These are phyloP conservation scores for Oedothorax gibbosus DNA, from an alignment of 1,140 invertebrate genomes.

Conservation along the genomic window DNA sequence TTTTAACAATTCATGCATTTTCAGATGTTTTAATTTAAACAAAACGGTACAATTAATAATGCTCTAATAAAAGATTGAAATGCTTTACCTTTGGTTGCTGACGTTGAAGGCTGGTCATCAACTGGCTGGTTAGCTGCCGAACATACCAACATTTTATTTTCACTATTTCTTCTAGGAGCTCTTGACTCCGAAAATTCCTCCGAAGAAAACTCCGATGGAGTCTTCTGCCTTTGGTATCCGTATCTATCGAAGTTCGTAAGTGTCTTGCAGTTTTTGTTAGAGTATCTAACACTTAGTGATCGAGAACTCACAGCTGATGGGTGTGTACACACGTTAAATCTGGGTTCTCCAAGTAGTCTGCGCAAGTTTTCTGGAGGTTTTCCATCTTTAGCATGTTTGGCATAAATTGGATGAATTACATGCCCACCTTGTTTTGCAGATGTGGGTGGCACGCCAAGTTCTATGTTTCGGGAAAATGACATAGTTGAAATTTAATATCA, in stretches of 20 bases:
- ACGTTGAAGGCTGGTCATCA: background rate
- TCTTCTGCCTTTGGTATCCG: constrained; percentile 9
- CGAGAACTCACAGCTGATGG: background rate
- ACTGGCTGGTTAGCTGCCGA: background rate
- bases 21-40: too few species aligned
- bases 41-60: background rate
- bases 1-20: too few species aligned
- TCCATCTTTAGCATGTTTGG: constrained; percentile 4
- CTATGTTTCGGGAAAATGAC: constrained; percentile 1
- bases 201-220: background rate
- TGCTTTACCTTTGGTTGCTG: constrained; percentile 8
- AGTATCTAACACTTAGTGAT: background rate
- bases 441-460: background rate
- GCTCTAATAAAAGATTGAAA: background rate
- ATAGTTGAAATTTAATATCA: background rate
- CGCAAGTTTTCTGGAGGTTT: background rate
- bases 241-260: background rate
- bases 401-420: constrained; percentile 19
- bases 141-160: background rate
- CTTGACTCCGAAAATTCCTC: background rate
- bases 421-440: constrained; percentile 11
- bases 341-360: background rate
- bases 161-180: background rate
- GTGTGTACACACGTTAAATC: background rate
- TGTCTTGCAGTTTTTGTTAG: background rate